Evolutionary conservation across 53 echinoderm and acorn worm genomes (phyloP), one percentile per base, ranked within the genome.

Genomic region (Glandiceps talaboti): DNA sequence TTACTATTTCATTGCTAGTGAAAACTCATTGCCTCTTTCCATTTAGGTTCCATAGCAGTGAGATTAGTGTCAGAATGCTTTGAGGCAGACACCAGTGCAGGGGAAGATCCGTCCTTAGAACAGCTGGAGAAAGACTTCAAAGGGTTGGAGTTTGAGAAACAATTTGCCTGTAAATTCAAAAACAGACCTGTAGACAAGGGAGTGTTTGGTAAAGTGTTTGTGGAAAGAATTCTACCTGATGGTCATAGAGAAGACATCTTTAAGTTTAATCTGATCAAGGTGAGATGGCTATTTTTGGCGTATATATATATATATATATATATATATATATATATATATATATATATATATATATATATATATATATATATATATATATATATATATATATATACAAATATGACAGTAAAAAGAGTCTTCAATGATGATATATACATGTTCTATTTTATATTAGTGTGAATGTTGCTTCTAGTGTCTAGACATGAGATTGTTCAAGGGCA

Each of bases 121-220:
- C 89, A 99, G 83, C 74, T 89, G 12, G 93, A 99, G 74, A 85
- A 89, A 28, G 87, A 99, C 89, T 99, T 91, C 90, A 85, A 32
- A 32, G 99, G 99, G 0, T 88, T 89, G 74, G 99, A 99, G 79
- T 99, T 99, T 91, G 99, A 99, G 83, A 91, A 87, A 86, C 93
- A 99, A 78, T 99, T 99, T 91, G 99, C 93, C 32, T 91, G 91
- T 79, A 91, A 88, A 64, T 99, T 99, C 84, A 93, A 84, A 80
- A 79, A 31, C 33, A 87, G 86, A 82, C 93, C 94, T 14, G 85
- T 85, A 32, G 85, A 90, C 83, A 91, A 85, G 78, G 97, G 91
- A 73, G 91, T 97, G 88, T 97, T 97, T 75, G 99, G 99, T 82
- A 99, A 94, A 80, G 99, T 99, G 81, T 93, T 91, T 77, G 99